These are phyloP conservation scores for Apocrypta bakeri DNA, from an alignment of 1,140 invertebrate species.

Conservation along the genomic window DNA sequence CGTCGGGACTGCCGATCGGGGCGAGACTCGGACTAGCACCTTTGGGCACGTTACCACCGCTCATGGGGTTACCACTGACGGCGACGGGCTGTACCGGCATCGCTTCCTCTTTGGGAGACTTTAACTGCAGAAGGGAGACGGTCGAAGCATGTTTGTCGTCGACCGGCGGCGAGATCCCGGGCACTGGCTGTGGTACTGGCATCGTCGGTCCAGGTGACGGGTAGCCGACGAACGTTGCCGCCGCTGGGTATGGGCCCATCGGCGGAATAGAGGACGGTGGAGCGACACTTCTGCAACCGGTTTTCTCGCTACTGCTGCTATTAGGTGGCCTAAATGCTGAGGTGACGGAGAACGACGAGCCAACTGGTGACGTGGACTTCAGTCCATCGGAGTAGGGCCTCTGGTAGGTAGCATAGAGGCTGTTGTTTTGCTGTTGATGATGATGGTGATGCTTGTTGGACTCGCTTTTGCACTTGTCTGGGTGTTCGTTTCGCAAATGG, in stretches of 20 bases:
- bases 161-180: conserved; percentile 60
- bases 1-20: conserved; percentile 75
- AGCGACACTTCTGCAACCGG: conserved; percentile 66
- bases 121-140: conserved; percentile 72
- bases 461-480: conserved; percentile 66
- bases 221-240: conserved; percentile 80
- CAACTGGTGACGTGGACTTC: conserved; percentile 68
- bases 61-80: conserved; percentile 49
- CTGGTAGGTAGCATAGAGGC: conserved; percentile 64
- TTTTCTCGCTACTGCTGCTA: conserved; percentile 65
- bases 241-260: conserved; percentile 78
- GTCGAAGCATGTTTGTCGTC: conserved; percentile 71
- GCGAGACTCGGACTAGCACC: conserved; percentile 47
- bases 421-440: conserved; percentile 34
- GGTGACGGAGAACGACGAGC: conserved; percentile 79
- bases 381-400: conserved; percentile 65
- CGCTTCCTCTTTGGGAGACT: conserved; percentile 72
- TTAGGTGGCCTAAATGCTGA: conserved; percentile 86
- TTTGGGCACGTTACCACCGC: conserved; percentile 47
- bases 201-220: conserved; percentile 69
- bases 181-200: conserved; percentile 66
- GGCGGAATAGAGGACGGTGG: conserved; percentile 70
- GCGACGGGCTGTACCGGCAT: conserved; percentile 58
- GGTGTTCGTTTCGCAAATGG: conserved; percentile 48
- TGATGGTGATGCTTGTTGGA: conserved; percentile 56